Evolutionary conservation across 1,140 invertebrate genomes (phyloP), one percentile per base, ranked within the genome.

Genomic region (Anastatus disparis): DNA sequence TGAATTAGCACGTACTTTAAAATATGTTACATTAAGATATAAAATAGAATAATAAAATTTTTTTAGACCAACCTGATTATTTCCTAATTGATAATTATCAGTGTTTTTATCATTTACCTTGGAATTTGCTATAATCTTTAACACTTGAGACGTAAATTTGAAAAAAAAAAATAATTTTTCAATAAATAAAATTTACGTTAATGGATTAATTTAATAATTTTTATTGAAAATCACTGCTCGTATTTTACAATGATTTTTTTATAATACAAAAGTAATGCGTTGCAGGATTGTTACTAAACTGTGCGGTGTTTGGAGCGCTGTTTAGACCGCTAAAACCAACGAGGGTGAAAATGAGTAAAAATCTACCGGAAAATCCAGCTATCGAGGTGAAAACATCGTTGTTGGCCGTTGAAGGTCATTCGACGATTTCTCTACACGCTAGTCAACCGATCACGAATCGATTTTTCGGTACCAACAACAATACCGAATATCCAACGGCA

Each of bases 291-390:
- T 84, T 94, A 13, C 78, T 95, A 12, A 87, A 91, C 50, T 96
- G 95, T 81, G 87, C 89, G 0, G 74, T 94, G n/a, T 95, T 92
- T 76, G 95, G 94, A 13, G 84, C 90, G 0, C 84, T 95, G 75
- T 97, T 95, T 80, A 89, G 93, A 50, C 94, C 94, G 1, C 86
- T 96, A 13, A 89, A 92, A 69, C 91, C 92, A 0, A 83, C 82
- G n/a, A 78, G 79, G 38, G 88, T 91, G 3, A 88, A 89, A 70
- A 88, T 93, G n/a, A 88, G 87, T 7, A 65, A 78, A 3, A 82
- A 87, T 9, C n/a, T n/a, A n/a, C 79, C 83, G 10, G 86, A 75
- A 80, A 78, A 77, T 15, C 73, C 68, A 0, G 70, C 50, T 22
- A 48, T 79, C 50, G 84, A 85, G 29, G 70, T 70, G 15, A 84